phyloP scores from a whole-genome alignment of 2,113 vertebrate genomes.

The Pomatorhinus ruficollis region DNA sequence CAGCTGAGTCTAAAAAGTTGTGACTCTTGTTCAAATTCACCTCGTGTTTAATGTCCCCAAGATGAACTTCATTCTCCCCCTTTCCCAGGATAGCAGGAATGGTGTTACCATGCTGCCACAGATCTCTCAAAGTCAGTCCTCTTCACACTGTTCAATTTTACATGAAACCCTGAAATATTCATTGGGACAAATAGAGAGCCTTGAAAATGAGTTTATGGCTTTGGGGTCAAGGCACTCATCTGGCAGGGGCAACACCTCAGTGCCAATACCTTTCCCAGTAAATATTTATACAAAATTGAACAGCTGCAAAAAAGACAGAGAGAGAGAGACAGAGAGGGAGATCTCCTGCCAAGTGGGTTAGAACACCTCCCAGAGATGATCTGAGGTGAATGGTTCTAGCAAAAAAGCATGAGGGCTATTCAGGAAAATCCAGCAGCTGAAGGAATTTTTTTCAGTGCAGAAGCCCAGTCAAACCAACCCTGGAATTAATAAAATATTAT shows the following conservation, averaged over 20 bases:
- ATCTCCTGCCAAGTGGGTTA: neutral
- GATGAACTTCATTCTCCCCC: neutral
- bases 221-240: neutral
- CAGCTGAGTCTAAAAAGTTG: neutral
- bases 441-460: neutral
- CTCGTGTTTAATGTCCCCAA: rapidly evolving
- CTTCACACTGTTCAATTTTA: neutral
- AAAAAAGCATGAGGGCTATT: neutral
- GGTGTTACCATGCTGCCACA: neutral
- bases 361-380: neutral
- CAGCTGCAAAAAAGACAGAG: neutral
- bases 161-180: constrained; percentile 27
- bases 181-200: neutral
- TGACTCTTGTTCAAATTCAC: neutral
- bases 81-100: neutral
- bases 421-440: neutral
- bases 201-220: neutral
- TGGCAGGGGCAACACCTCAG: neutral
- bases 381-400: neutral
- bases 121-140: neutral
- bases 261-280: neutral
- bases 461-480: neutral
- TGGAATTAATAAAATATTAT: neutral
- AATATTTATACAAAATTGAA: constrained; percentile 23
- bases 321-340: neutral